phyloP scores from a whole-genome alignment of 1,140 invertebrate genomes.

The Zaprionus davidi region DNA sequence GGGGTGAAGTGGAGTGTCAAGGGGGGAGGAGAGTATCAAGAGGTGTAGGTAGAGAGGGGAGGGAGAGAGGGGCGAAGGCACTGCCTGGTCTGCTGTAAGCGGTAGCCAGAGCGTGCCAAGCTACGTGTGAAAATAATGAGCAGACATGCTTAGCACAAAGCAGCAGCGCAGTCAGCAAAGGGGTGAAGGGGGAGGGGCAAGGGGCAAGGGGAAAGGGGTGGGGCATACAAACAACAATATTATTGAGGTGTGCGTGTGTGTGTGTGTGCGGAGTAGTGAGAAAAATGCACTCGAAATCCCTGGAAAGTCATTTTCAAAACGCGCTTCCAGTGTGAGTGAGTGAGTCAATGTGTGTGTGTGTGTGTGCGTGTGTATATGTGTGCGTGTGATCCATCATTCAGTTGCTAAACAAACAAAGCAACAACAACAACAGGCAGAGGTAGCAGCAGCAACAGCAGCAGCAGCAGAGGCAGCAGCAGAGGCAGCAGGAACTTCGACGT shows the following conservation, averaged over 20 bases:
- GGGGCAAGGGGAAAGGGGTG: conserved; percentile 10
- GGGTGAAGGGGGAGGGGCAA: neutral
- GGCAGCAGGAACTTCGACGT: conserved; percentile 46
- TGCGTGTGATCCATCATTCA: conserved; percentile 75
- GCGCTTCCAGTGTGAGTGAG: conserved; percentile 18
- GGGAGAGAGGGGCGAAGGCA: neutral
- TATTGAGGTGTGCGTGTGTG: conserved; percentile 21
- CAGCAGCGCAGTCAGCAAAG: conserved; percentile 1
- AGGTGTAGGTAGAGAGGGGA: neutral
- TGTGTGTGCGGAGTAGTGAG: conserved; percentile 25
- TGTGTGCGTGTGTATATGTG: conserved; percentile 26
- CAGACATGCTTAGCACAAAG: conserved; percentile 70
- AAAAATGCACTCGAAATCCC: conserved; percentile 67
- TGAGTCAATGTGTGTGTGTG: conserved; percentile 32
- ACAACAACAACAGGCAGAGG: conserved; percentile 7
- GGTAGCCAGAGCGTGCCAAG: conserved; percentile 54
- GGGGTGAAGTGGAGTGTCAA: neutral
- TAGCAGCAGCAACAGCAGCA: conserved; percentile 24
- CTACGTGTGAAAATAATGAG: conserved; percentile 80
- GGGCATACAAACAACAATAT: conserved; percentile 43
- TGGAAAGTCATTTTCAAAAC: conserved; percentile 61
- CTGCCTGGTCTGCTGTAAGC: neutral
- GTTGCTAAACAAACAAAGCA: conserved; percentile 73
- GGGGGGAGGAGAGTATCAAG: neutral
- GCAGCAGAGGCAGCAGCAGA: conserved; percentile 17